Evolutionary conservation across 2,888 invertebrate species (phyloP), one percentile per base, ranked within the genome.

Genomic region (Agrotis puta): DNA sequence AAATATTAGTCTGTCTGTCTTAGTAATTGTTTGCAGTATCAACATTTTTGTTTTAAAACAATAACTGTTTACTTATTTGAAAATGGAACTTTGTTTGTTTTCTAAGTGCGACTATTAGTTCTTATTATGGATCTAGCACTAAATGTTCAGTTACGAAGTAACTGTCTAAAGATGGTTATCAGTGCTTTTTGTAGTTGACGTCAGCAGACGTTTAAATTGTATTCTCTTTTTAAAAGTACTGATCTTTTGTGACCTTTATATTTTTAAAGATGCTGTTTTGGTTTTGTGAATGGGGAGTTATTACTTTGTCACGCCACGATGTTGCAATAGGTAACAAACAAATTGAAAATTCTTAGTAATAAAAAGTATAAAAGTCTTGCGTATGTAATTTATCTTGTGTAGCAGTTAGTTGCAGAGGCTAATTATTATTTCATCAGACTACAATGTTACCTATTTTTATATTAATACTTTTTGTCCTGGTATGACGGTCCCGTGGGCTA

Each of bases 1-100:
- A 74, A 78, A 74, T 27, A 76, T 83, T 81, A 70, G 67, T 47
- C 45, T 61, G 82, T 74, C 72, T 76, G 79, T 74, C 24, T 71
- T 50, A 57, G 50, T 74, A 76, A 84, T 84, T 73, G 83, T 77
- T 69, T 54, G 54, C 59, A 65, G 73, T 74, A 77, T 75, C 57
- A 83, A 79, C 59, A 79, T 75, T 79, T 79, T 79, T 72, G 77
- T 74, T 79, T 11, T 16, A 0, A 66, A 24, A 77, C 74, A 77
- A 82, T 61, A 54, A 70, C 22, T 85, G 75, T 83, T 83, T 81
- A 73, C 71, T 58, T 64, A 48, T 48, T 63, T 67, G 71, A 50
- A 73, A 71, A 51, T 78, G 51, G 43, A 45, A 54, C 16, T 27
- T 24, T 57, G 56, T 39, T 24, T 57, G 56, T 63, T 70, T 54